Evolutionary conservation across 2,797 vertebrate genomes (phyloP).

Genomic region (Otolemur crassicaudatus): DNA sequence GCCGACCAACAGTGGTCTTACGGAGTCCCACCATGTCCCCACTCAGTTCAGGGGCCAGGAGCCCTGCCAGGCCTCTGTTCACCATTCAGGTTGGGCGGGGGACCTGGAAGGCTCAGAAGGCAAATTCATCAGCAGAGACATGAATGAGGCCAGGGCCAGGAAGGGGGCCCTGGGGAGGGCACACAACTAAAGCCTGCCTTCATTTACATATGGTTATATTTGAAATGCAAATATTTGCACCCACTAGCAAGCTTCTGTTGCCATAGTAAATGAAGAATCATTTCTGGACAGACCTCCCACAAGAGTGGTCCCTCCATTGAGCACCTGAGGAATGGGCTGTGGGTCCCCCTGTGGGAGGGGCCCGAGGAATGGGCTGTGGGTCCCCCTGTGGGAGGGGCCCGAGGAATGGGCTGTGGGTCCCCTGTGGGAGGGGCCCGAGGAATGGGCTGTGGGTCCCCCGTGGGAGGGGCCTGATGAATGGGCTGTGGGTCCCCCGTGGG

Average conservation of each 20-base stretch:
- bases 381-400: neutral
- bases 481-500: neutral
- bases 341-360: neutral
- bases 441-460: neutral
- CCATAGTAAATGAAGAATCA: slow-evolving; percentile 7
- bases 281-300: neutral
- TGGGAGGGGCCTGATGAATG: neutral
- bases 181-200: neutral
- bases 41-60: neutral
- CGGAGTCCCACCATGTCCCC: fast-evolving
- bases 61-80: neutral
- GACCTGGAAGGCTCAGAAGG: neutral
- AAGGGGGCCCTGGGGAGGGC: neutral
- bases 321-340: neutral
- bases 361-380: neutral
- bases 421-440: neutral
- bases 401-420: neutral
- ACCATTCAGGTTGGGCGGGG: neutral
- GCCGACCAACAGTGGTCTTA: neutral
- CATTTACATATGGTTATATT: neutral
- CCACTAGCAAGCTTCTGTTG: neutral
- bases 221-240: slow-evolving; percentile 18
- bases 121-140: neutral
- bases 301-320: slow-evolving; percentile 9
- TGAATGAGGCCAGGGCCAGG: neutral